Conservation (phyloP, 2,888 invertebrate species). For the Zygothrica quintamaculata region DNA sequence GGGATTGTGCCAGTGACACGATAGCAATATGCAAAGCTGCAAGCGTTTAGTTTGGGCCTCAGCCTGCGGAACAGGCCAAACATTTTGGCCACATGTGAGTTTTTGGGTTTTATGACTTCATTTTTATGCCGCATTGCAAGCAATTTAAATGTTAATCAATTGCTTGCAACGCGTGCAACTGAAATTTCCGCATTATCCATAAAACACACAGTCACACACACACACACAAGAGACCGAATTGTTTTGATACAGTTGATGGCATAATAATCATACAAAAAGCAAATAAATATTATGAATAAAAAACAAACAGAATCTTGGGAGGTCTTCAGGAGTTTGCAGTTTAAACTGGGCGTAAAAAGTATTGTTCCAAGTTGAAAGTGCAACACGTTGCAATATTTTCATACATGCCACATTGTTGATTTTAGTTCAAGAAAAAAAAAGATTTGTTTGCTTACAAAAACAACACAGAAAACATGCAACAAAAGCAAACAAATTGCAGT, state of each 20-base stretch:
- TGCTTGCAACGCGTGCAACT: constrained; percentile 44
- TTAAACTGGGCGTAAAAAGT: constrained; percentile 23
- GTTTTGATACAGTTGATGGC: too few species aligned
- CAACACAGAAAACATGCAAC: constrained; percentile 2
- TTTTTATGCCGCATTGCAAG: constrained; percentile 68
- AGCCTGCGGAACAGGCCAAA: constrained; percentile 13
- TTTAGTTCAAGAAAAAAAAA: constrained; percentile 5
- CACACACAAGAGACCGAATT: too few species aligned
- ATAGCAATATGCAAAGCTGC: constrained; percentile 24
- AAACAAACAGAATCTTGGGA: too few species aligned
- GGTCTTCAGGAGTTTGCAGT: too few species aligned
- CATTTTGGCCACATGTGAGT: constrained; percentile 34
- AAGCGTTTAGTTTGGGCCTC: constrained; percentile 44
- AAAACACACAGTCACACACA: too few species aligned
- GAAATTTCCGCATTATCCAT: constrained; percentile 40
- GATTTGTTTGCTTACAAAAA: background rate
- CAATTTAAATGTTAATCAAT: constrained; percentile 79
- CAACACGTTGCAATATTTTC: constrained; percentile 67
- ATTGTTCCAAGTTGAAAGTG: constrained; percentile 53
- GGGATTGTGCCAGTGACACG: constrained; percentile 27
- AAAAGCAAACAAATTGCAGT: constrained; percentile 44
- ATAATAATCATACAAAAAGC: constrained; percentile 37
- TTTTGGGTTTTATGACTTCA: constrained; percentile 47
- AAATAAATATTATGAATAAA: constrained; percentile 48
- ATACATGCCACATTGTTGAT: constrained; percentile 23